These are phyloP conservation scores for Lacerta viridis DNA, from an alignment of 2,797 vertebrate genomes.

Conservation along the genomic window DNA sequence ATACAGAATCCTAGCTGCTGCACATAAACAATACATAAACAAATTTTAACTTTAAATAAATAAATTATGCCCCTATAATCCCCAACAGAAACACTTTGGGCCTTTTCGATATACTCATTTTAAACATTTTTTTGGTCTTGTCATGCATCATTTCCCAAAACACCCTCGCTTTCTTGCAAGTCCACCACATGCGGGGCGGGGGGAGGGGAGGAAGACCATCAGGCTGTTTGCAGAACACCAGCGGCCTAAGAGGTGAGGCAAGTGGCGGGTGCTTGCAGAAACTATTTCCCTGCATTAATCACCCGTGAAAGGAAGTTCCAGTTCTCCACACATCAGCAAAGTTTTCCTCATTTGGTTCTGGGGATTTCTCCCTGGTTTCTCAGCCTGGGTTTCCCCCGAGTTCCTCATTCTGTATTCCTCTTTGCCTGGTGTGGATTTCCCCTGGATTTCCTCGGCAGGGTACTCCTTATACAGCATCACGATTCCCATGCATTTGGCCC, in stretches of 20 bases:
- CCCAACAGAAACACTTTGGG: no score
- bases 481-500: neutral
- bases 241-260: neutral
- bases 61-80: no score
- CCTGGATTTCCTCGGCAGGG: neutral
- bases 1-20: no score
- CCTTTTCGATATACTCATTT: no score
- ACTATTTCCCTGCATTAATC: neutral
- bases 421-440: neutral
- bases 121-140: no score
- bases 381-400: neutral
- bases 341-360: neutral
- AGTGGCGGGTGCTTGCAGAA: neutral
- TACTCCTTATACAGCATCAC: neutral
- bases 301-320: constrained; percentile 10
- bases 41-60: no score
- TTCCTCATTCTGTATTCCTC: neutral
- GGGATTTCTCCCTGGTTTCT: neutral
- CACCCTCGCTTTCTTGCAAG: no score
- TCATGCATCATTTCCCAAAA: no score
- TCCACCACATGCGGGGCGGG: no score
- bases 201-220: rapidly evolving
- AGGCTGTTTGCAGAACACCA: neutral
- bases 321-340: neutral
- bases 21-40: no score